These are phyloP conservation scores for Ciconia maguari DNA, from an alignment of 2,113 vertebrate species.

Conservation along the genomic window DNA sequence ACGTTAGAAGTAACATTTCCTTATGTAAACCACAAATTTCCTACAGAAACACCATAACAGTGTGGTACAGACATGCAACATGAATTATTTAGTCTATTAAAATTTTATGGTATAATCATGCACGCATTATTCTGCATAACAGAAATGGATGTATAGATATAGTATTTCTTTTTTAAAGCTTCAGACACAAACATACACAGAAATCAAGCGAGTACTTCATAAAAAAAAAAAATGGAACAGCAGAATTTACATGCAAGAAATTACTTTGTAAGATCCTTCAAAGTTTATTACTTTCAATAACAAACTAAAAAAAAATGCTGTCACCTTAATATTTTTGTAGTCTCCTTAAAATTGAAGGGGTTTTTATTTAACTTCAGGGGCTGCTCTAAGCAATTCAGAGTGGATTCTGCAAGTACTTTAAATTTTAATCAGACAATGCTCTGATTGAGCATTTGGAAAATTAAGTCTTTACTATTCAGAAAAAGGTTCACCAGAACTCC, in stretches of 20 bases:
- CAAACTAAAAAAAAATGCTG: neutral
- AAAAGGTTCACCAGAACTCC: neutral
- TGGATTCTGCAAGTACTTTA: neutral
- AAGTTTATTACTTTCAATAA: slow-evolving; percentile 15
- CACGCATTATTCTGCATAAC: neutral
- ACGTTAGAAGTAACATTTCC: neutral
- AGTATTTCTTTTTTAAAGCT: neutral
- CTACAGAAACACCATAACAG: neutral
- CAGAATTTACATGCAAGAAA: slow-evolving; percentile 43
- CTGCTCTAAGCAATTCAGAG: neutral
- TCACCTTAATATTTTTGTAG: neutral
- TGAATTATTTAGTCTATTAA: slow-evolving; percentile 1
- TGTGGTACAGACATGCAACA: slow-evolving; percentile 15
- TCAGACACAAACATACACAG: slow-evolving; percentile 12
- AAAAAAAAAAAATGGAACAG: neutral
- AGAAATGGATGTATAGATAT: neutral
- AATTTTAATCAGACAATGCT: neutral
- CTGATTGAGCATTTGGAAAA: neutral
- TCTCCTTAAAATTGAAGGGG: neutral
- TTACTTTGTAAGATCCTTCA: slow-evolving; percentile 58
- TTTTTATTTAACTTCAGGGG: neutral
- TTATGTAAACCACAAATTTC: neutral
- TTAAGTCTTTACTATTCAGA: neutral
- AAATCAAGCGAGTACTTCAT: neutral
- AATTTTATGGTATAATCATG: neutral